Evolutionary conservation across 2,888 invertebrate species (phyloP).

Genomic region (Osmoderma eremita): DNA sequence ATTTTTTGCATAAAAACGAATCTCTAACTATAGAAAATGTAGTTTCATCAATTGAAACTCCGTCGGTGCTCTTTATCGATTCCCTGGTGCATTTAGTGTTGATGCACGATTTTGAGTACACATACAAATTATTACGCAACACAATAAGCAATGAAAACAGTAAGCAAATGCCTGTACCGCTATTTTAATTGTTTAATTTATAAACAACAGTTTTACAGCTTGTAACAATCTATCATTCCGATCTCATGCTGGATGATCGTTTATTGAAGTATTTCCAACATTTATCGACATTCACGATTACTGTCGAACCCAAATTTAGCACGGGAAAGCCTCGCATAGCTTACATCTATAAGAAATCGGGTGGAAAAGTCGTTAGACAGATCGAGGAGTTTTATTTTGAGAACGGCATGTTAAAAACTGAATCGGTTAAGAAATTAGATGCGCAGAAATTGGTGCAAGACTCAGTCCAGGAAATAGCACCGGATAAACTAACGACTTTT

Average conservation of each 20-base stretch:
- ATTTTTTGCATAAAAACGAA: conserved; percentile 43
- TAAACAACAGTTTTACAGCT: conserved; percentile 54
- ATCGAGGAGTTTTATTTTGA: conserved; percentile 58
- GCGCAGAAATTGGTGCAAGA: conserved; percentile 56
- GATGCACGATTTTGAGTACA: conserved; percentile 52
- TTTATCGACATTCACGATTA: conserved; percentile 59
- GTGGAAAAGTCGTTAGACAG: conserved; percentile 66
- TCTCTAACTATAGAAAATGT: conserved; percentile 46
- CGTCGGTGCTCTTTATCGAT: conserved; percentile 56
- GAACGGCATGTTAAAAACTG: conserved; percentile 57
- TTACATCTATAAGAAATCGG: conserved; percentile 65
- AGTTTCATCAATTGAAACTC: conserved; percentile 46
- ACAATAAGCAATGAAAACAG: conserved; percentile 56
- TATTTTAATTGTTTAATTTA: conserved; percentile 42
- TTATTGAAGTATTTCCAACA: conserved; percentile 65
- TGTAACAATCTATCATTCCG: conserved; percentile 63
- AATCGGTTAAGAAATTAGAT: conserved; percentile 58
- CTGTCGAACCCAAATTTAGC: conserved; percentile 61
- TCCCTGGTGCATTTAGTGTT: conserved; percentile 57
- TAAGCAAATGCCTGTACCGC: conserved; percentile 51
- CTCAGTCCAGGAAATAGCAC: conserved; percentile 54
- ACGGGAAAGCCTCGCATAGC: conserved; percentile 54
- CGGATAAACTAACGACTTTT: conserved; percentile 70
- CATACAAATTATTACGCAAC: conserved; percentile 54
- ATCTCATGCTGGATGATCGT: conserved; percentile 64